Conservation (phyloP, 2,797 vertebrate species). For the Chelon auratus region DNA sequence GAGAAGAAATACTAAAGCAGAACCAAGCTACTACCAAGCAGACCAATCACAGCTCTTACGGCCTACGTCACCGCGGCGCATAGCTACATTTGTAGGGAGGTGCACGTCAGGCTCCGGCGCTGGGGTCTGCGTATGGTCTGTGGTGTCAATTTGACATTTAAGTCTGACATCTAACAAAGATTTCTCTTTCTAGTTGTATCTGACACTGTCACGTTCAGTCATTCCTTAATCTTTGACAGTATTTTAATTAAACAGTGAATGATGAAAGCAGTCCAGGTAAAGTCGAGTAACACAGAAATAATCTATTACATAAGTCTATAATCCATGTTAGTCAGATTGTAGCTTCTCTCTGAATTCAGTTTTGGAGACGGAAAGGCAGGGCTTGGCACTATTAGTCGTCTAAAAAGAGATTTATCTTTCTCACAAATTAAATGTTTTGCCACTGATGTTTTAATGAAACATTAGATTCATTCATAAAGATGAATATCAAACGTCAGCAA, state of each 20-base stretch:
- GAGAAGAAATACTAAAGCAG: too few species aligned
- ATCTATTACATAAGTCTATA: not conserved
- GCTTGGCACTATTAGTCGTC: not conserved
- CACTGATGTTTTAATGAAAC: not conserved
- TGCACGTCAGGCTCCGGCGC: too few species aligned
- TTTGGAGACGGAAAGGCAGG: not conserved
- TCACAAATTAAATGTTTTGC: not conserved
- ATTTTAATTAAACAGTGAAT: not conserved
- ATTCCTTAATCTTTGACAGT: not conserved
- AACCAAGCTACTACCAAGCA: too few species aligned
- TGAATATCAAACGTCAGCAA: not conserved
- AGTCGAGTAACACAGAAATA: not conserved
- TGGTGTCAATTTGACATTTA: too few species aligned
- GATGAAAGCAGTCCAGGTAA: not conserved
- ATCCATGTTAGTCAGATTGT: not conserved
- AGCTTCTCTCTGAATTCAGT: not conserved
- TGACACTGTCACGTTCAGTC: not conserved
- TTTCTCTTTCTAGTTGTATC: too few species aligned
- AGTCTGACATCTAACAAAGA: too few species aligned
- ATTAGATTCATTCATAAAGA: not conserved
- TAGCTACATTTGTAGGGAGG: too few species aligned
- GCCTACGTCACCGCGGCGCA: too few species aligned
- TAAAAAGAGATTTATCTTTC: not conserved
- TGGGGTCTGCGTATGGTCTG: too few species aligned
- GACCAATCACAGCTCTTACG: too few species aligned